Conservation (phyloP, 1,140 invertebrate genomes). For the Megalopta genalis region DNA sequence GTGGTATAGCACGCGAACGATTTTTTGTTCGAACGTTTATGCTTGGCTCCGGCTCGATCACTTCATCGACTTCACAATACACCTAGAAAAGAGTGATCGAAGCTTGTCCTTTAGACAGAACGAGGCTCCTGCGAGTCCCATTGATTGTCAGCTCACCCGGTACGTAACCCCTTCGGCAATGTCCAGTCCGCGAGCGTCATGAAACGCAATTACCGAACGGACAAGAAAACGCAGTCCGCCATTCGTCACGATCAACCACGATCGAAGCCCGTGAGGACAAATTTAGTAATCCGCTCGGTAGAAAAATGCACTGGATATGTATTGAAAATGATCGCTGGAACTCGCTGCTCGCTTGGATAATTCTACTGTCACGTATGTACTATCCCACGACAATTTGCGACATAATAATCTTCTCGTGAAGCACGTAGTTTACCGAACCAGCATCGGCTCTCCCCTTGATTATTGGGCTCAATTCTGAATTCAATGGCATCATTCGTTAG, state of each 20-base stretch:
- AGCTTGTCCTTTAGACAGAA: background rate
- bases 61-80: background rate
- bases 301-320: conserved; percentile 24
- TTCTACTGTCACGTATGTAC: background rate
- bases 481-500: too few species aligned
- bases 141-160: conserved; percentile 37
- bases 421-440: background rate
- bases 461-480: too few species aligned
- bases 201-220: conserved; percentile 31
- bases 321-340: conserved; percentile 20
- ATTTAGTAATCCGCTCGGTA: conserved; percentile 15
- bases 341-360: background rate
- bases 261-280: conserved; percentile 42
- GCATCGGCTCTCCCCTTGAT: too few species aligned
- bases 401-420: background rate
- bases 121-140: background rate
- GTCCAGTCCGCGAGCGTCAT: conserved; percentile 31
- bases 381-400: background rate
- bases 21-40: background rate
- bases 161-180: conserved; percentile 41
- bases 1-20: background rate
- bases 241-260: conserved; percentile 32
- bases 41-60: background rate
- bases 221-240: conserved; percentile 49
- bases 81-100: background rate